phyloP scores from a whole-genome alignment of 1,140 invertebrate species.

The Brachionus rotundiformis region DNA sequence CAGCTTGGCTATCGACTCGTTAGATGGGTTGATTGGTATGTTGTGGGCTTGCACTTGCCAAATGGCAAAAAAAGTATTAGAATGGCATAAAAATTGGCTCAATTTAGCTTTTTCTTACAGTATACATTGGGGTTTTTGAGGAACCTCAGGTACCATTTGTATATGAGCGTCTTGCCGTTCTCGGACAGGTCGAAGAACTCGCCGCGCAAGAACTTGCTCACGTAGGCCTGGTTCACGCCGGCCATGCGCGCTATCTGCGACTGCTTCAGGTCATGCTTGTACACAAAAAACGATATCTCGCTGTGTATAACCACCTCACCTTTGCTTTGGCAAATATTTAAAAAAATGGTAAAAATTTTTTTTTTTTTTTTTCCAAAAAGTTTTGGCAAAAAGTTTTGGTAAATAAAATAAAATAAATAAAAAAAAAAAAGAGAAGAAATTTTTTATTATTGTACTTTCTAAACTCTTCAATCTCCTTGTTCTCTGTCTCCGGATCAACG shows the following conservation, averaged over 20 bases:
- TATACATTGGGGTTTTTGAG: constrained; percentile 56
- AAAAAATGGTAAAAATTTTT: background rate
- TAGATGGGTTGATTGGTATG: background rate
- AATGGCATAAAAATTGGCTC: background rate
- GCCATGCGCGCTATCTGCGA: constrained; percentile 61
- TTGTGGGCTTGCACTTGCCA: constrained; percentile 12
- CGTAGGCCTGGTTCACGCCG: constrained; percentile 61
- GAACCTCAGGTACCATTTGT: constrained; percentile 60
- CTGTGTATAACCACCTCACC: constrained; percentile 58
- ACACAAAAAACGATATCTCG: constrained; percentile 60
- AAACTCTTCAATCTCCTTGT: constrained; percentile 44
- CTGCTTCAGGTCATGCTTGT: constrained; percentile 60
- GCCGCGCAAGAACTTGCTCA: constrained; percentile 61
- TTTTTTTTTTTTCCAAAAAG: background rate
- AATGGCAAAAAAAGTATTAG: background rate
- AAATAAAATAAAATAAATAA: background rate
- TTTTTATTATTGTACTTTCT: constrained; percentile 3
- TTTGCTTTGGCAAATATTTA: constrained; percentile 55
- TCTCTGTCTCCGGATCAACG: constrained; percentile 14
- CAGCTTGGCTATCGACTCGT: background rate
- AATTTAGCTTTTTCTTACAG: constrained; percentile 47
- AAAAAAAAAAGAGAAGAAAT: background rate
- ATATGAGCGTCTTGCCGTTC: constrained; percentile 58
- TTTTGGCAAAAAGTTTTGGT: no score
- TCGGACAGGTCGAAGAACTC: constrained; percentile 61